Percentiles rank a stretch among this genome's conserved stretches.
phyloP scores from a whole-genome alignment of 2,113 vertebrate species.

The Paraplagusia blochii region DNA sequence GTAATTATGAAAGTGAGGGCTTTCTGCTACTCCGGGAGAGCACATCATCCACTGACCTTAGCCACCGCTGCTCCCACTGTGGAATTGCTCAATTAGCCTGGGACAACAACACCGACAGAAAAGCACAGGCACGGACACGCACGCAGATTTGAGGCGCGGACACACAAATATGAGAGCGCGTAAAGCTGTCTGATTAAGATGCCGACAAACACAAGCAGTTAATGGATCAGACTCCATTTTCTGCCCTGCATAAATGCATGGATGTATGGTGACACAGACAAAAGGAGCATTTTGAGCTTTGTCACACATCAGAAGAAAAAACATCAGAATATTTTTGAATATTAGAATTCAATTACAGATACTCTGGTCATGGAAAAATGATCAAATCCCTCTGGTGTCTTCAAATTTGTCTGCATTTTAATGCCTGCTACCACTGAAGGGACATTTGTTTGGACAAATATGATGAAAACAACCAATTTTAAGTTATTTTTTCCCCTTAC shows the following conservation, averaged over 20 bases:
- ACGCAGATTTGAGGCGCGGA: not conserved
- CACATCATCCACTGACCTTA: constrained; percentile 53
- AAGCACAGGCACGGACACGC: constrained; percentile 1
- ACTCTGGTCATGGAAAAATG: too few species aligned
- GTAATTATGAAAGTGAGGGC: constrained; percentile 51
- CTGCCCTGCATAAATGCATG: not conserved
- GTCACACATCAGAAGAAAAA: not conserved
- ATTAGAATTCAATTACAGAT: too few species aligned
- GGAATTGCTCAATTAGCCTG: constrained; percentile 60
- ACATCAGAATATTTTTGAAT: not conserved
- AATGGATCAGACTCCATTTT: constrained; percentile 8
- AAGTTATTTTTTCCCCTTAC: too few species aligned
- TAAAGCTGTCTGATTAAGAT: constrained; percentile 25
- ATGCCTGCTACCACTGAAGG: too few species aligned
- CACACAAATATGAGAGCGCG: constrained; percentile 13
- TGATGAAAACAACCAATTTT: too few species aligned
- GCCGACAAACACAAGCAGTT: constrained; percentile 23
- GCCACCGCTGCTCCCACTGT: constrained; percentile 33
- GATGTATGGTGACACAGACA: not conserved
- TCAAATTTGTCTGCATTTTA: too few species aligned
- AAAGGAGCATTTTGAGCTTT: too few species aligned
- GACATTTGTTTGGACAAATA: too few species aligned
- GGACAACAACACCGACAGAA: constrained; percentile 47
- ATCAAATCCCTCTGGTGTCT: too few species aligned
- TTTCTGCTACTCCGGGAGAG: constrained; percentile 47